Base-by-base conservation (phyloP, 2,113 vertebrate species). In the Pipa parva region DNA sequence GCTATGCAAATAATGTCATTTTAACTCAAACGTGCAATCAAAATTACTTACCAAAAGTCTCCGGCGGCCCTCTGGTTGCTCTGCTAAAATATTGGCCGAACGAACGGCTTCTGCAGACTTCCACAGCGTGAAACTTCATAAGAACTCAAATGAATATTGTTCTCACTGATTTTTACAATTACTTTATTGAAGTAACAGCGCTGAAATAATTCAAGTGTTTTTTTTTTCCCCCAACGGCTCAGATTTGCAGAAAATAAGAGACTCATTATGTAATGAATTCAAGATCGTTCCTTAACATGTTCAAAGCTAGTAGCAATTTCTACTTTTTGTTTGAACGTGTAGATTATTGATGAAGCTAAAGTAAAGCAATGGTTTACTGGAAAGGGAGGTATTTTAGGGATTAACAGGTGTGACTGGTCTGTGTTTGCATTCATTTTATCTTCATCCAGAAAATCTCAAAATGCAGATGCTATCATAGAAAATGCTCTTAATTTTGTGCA, bases 1-100 rank as follows among this genome's bases (percentile, higher is more conserved):
- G 66, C 54, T 70, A 70, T 70, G 66, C 66, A 61, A 70, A 70
- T 70, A 70, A 70, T 61, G 57, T 70, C 66, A 61, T 61, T 70
- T 70, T 57, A 49, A 54, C 66, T 61, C 36, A 70, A 70, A 70
- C 61, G 66, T 61, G 66, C 58, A 70, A 70, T 70, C 66, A 70
- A 70, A 52, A 52, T 61, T 70, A 61, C 66, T 60, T 61, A 29
- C 66, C 66, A 61, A 70, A 70, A 70, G 66, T 70, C 66, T 70
- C 60, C 48, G 22, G 66, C 60, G 58, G 58, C 66, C 46, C 66
- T 70, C 31, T 61, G 66, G 57, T 70, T 51, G 49, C 60, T 61
- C 66, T 54, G 12, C 48, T 70, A 18, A 39, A 70, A 54, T 49
- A 36, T 61, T 70, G 66, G 66, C 66, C 66, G 49, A 61, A 37